Percentiles rank a stretch among this genome's conserved stretches.
These are phyloP conservation scores for Zaprionus africanus DNA, from an alignment of 1,140 invertebrate genomes.

Conservation along the genomic window DNA sequence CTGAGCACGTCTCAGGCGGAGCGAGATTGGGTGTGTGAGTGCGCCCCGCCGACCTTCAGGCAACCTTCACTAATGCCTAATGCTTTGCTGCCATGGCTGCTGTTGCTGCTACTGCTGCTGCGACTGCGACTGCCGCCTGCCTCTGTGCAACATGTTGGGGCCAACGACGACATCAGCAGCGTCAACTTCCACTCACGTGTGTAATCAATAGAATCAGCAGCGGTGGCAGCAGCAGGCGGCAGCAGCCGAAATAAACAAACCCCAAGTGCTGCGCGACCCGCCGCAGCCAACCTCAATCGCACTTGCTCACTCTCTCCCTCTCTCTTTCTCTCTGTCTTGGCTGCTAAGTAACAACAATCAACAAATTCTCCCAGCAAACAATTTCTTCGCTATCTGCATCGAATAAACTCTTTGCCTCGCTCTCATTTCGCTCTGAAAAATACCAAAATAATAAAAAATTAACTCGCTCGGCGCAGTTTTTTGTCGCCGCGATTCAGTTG, in stretches of 20 bases:
- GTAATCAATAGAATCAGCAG: slow-evolving; percentile 70
- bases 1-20: slow-evolving; percentile 27
- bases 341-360: slow-evolving; percentile 76
- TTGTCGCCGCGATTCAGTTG: slow-evolving; percentile 54
- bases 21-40: slow-evolving; percentile 39
- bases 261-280: slow-evolving; percentile 16
- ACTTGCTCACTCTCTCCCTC: background rate
- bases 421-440: slow-evolving; percentile 4
- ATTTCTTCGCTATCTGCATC: slow-evolving; percentile 32
- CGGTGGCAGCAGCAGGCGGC: slow-evolving; percentile 29
- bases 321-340: slow-evolving; percentile 37
- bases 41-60: slow-evolving; percentile 75
- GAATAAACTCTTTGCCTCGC: slow-evolving; percentile 5
- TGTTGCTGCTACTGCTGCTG: slow-evolving; percentile 22
- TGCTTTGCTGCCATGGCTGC: slow-evolving; percentile 25
- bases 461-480: slow-evolving; percentile 20
- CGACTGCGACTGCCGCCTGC: slow-evolving; percentile 1
- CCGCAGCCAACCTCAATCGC: slow-evolving; percentile 26
- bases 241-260: slow-evolving; percentile 59
- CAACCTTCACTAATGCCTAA: slow-evolving; percentile 69
- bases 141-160: slow-evolving; percentile 64
- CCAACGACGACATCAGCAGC: slow-evolving; percentile 32
- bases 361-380: slow-evolving; percentile 65
- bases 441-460: slow-evolving; percentile 1
- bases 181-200: slow-evolving; percentile 50